A percentile compares a stretch with the other conserved stretches of the same genome.
These are phyloP conservation scores for Glyptemys insculpta DNA, from an alignment of 2,797 vertebrate genomes.

Conservation along the genomic window DNA sequence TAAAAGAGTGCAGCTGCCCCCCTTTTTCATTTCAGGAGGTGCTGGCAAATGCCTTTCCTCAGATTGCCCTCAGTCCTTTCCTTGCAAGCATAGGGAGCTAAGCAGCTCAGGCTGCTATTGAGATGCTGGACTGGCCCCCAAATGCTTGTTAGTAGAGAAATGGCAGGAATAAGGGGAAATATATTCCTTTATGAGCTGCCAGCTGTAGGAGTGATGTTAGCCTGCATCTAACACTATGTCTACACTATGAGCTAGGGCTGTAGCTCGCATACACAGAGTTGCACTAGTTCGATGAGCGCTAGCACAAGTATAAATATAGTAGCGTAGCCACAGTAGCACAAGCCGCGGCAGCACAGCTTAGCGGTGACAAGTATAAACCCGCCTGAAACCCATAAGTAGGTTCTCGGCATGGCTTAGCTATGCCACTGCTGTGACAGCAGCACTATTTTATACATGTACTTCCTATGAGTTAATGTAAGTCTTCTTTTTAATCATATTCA, in stretches of 20 bases:
- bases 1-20: not conserved
- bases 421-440: not conserved
- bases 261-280: not conserved
- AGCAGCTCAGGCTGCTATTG: not conserved
- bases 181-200: not conserved
- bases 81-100: not conserved
- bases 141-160: not conserved
- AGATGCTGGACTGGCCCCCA: not conserved
- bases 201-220: not conserved
- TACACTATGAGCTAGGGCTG: too few species aligned
- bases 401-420: not conserved
- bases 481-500: rapidly evolving
- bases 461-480: not conserved
- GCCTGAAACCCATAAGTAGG: not conserved
- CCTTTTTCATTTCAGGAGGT: not conserved
- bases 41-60: not conserved
- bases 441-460: not conserved
- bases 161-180: not conserved
- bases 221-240: not conserved
- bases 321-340: not conserved
- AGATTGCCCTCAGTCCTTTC: not conserved
- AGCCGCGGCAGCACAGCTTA: not conserved
- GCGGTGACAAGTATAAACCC: not conserved
- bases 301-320: not conserved
- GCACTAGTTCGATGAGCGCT: not conserved